A percentile compares a stretch with the other conserved stretches of the same genome.
Evolutionary conservation across 2,797 vertebrate genomes (phyloP).

Genomic region (Rhinella marina): DNA sequence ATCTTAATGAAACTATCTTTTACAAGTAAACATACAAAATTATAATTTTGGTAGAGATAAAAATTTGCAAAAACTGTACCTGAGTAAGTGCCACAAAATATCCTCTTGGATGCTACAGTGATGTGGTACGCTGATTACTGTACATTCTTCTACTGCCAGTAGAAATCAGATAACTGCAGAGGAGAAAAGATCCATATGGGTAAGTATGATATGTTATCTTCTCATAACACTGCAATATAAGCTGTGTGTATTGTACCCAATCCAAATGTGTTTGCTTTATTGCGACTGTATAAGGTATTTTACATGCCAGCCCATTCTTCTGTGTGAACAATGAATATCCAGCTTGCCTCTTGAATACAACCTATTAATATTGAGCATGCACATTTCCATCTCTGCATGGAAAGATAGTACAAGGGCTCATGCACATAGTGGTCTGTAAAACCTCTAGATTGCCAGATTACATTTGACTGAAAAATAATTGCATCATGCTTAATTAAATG

Average conservation of each 20-base stretch:
- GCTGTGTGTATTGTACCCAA: background rate
- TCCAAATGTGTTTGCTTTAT: background rate
- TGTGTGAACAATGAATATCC: background rate
- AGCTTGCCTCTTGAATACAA: background rate
- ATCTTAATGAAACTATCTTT: background rate
- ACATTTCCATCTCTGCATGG: too few relatives aligned
- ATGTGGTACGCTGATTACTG: background rate
- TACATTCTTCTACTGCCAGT: conserved; percentile 13
- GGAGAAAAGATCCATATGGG: background rate
- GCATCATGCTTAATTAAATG: too few relatives aligned
- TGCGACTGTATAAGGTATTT: background rate
- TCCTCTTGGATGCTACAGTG: conserved; percentile 8
- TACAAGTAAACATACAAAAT: background rate
- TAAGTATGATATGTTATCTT: background rate
- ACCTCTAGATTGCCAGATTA: too few relatives aligned
- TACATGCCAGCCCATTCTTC: background rate
- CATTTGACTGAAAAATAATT: too few relatives aligned
- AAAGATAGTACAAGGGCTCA: too few relatives aligned
- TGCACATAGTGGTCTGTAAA: too few relatives aligned
- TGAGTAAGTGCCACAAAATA: background rate
- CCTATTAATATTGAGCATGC: background rate
- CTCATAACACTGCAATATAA: background rate
- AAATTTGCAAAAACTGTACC: background rate
- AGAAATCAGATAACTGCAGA: background rate
- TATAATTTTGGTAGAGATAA: background rate